phyloP scores from a whole-genome alignment of 2,888 invertebrate genomes.

The Epistrophe grossulariae region DNA sequence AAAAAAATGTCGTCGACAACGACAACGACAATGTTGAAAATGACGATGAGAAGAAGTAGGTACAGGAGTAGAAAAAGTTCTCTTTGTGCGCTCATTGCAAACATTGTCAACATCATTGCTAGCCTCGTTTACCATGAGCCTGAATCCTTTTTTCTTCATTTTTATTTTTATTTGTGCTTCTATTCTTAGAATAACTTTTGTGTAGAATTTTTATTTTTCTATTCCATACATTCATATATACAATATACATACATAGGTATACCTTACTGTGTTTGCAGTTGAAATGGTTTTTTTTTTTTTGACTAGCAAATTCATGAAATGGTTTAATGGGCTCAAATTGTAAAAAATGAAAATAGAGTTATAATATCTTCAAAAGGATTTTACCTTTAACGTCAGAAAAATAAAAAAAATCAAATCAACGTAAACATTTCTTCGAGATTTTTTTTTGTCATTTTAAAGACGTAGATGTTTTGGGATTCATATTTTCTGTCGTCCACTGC shows the following conservation, averaged over 20 bases:
- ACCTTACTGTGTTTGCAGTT: slow-evolving; percentile 24
- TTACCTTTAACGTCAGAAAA: slow-evolving; percentile 33
- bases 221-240: no score
- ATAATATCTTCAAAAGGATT: slow-evolving; percentile 2
- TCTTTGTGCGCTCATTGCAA: slow-evolving; percentile 68
- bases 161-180: slow-evolving; percentile 1
- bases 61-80: slow-evolving; percentile 35
- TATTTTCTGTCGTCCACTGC: neutral
- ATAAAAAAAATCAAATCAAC: neutral
- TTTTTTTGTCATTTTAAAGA: slow-evolving; percentile 33
- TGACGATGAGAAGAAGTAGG: slow-evolving; percentile 1
- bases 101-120: slow-evolving; percentile 67
- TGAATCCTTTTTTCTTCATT: slow-evolving; percentile 30
- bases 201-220: slow-evolving; percentile 14
- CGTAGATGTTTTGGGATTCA: neutral
- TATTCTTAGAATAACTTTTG: slow-evolving; percentile 61
- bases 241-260: no score
- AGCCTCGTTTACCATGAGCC: slow-evolving; percentile 58
- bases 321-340: slow-evolving; percentile 56
- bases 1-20: slow-evolving; percentile 10
- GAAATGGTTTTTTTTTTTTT: slow-evolving; percentile 43
- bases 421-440: slow-evolving; percentile 12
- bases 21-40: neutral
- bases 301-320: slow-evolving; percentile 45
- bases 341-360: slow-evolving; percentile 1